Evolutionary conservation across 2,113 vertebrate species (phyloP), one percentile per base, ranked within the genome.

Genomic region (Aphelocoma coerulescens): DNA sequence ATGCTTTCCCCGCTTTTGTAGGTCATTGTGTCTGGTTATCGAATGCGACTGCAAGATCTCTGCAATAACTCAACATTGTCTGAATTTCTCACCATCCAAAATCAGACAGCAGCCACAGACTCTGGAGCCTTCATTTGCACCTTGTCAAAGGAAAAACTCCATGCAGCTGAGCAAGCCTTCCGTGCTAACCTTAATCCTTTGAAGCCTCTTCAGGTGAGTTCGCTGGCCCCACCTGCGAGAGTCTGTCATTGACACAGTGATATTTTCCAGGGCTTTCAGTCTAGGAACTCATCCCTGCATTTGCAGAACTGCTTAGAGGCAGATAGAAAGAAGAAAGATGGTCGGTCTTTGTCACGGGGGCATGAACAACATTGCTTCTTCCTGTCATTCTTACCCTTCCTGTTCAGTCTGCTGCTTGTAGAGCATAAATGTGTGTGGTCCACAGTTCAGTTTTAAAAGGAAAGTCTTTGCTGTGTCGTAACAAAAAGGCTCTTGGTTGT

Each of bases 1-100:
- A 2, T 79, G 26, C 3, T 82, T 83, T 87, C 54, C 15, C 6
- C 13, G 1, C 43, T 94, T 93, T 62, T 74, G 41, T 80, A 99
- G 99, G 98, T 99, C n/a, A 48, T 99, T 58, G 90, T 98, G 22
- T 98, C 92, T 91, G 99, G 99, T 22, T 98, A 98, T 9, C 98
- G 97, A 21, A 98, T 99, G 62, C 98, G 95, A 54, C 88, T 99
- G 61, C 97, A 35, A 74, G 97, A 98, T 96, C 94, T 99, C 95
- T 99, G 99, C 95, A 98, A 98, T 81, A 92, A 39, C 23, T 98
- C 98, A 6, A 72, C 52, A 3, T 65, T 98, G 7, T 82, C 97
- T 51, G 97, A 99, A 48, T 98, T 98, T 91, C 97, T 99, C 30
- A 98, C 6, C 3, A 97, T 98, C 86, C 84, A 89, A 6, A 98